Conservation (phyloP, 2,113 vertebrate species). For the Pangasianodon gigas region DNA sequence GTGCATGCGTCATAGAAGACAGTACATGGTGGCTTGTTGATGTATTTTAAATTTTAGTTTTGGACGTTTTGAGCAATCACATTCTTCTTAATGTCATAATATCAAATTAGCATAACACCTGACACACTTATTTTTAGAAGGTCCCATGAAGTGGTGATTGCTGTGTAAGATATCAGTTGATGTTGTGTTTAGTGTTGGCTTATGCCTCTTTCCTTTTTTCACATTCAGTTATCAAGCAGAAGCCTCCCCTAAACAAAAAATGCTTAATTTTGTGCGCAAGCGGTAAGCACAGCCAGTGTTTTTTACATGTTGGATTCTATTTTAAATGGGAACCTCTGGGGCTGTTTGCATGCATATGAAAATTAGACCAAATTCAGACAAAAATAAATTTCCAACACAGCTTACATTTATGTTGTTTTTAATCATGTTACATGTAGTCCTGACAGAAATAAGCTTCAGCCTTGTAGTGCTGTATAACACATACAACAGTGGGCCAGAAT, state of each 20-base stretch:
- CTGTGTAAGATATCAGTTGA: constrained; percentile 44
- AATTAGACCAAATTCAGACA: constrained; percentile 36
- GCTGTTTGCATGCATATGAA: constrained; percentile 52
- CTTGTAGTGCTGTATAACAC: background rate
- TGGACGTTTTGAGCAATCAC: constrained; percentile 3
- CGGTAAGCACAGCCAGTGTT: constrained; percentile 72
- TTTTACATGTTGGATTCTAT: constrained; percentile 56
- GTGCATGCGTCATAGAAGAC: constrained; percentile 41
- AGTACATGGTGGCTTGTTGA: constrained; percentile 23
- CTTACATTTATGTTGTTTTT: constrained; percentile 23
- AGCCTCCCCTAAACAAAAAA: constrained; percentile 79
- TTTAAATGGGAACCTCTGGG: constrained; percentile 42
- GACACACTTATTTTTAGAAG: constrained; percentile 14
- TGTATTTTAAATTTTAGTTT: background rate
- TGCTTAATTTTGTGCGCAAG: constrained; percentile 77
- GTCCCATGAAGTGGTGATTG: constrained; percentile 26
- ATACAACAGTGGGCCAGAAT: background rate
- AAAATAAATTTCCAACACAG: constrained; percentile 15
- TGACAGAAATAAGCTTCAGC: background rate
- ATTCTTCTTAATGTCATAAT: constrained; percentile 24
- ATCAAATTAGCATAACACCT: constrained; percentile 8
- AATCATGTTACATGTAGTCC: constrained; percentile 10
- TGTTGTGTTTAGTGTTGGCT: constrained; percentile 54
- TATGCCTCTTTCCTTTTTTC: constrained; percentile 66
- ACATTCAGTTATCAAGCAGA: constrained; percentile 76